These are phyloP conservation scores for Caenorhabditis macrosperma DNA, from an alignment of 2,888 invertebrate genomes.

Conservation along the genomic window DNA sequence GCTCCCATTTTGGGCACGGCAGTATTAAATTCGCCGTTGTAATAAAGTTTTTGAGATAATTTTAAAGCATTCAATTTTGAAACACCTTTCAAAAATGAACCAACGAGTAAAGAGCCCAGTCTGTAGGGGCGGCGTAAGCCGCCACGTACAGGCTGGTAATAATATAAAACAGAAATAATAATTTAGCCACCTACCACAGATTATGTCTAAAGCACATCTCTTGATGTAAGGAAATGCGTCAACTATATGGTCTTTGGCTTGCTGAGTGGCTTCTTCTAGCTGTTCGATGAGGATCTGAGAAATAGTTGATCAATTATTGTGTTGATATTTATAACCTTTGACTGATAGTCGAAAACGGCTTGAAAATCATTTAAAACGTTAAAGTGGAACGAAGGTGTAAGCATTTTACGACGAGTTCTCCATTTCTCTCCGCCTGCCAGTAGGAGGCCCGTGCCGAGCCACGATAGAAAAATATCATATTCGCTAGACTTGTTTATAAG, in stretches of 20 bases:
- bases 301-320: not conserved
- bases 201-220: conserved; percentile 82
- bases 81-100: too few relatives aligned
- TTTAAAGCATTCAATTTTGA: too few relatives aligned
- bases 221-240: conserved; percentile 82
- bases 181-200: conserved; percentile 77
- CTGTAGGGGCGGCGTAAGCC: too few relatives aligned
- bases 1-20: too few relatives aligned
- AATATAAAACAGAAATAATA: too few relatives aligned
- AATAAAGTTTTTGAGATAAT: too few relatives aligned
- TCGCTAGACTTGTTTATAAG: conserved; percentile 80
- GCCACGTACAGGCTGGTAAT: too few relatives aligned
- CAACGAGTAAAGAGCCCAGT: too few relatives aligned
- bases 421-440: conserved; percentile 81
- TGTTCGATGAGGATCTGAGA: conserved; percentile 63
- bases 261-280: conserved; percentile 33
- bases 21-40: too few relatives aligned
- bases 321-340: conserved; percentile 46
- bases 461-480: conserved; percentile 81
- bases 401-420: conserved; percentile 81
- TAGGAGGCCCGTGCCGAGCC: conserved; percentile 82
- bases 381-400: conserved; percentile 83
- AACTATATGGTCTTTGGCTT: conserved; percentile 70
- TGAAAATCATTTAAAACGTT: conserved; percentile 82
- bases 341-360: conserved; percentile 63